Evolutionary conservation across 1,140 invertebrate genomes (phyloP).

Genomic region (Drosophila tristis): DNA sequence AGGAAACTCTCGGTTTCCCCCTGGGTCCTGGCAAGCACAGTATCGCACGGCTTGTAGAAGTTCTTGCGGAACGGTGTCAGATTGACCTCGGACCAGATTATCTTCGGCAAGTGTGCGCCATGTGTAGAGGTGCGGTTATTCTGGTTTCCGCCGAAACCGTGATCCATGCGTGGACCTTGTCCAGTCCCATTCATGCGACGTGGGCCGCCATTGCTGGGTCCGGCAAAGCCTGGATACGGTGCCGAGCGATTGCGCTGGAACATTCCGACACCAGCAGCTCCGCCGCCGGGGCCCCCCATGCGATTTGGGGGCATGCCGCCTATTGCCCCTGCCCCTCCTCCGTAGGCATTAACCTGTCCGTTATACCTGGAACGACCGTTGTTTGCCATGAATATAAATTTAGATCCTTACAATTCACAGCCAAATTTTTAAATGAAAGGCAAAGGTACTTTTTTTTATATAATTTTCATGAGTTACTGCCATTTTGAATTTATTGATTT

Average conservation of each 20-base stretch:
- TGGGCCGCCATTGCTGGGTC: constrained; percentile 20
- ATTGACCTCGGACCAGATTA: constrained; percentile 89
- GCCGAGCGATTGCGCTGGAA: constrained; percentile 74
- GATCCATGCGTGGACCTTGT: constrained; percentile 29
- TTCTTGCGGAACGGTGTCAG: constrained; percentile 96
- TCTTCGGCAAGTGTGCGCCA: constrained; percentile 90
- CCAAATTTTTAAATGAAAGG: constrained; percentile 36
- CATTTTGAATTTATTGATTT: constrained; percentile 82
- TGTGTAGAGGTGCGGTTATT: constrained; percentile 84
- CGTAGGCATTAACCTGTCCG: constrained; percentile 70
- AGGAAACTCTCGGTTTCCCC: constrained; percentile 91
- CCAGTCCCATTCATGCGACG: constrained; percentile 61
- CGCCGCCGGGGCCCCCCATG: constrained; percentile 47
- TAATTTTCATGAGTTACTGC: constrained; percentile 69
- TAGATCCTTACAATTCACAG: constrained; percentile 55
- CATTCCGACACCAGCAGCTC: constrained; percentile 63
- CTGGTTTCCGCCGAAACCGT: constrained; percentile 43
- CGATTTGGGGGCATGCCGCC: constrained; percentile 70
- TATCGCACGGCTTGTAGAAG: constrained; percentile 93
- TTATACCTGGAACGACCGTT: constrained; percentile 70
- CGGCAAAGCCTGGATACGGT: constrained; percentile 59
- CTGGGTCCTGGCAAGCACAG: constrained; percentile 88
- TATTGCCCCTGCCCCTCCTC: constrained; percentile 45
- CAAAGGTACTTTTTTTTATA: constrained; percentile 54
- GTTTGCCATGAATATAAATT: constrained; percentile 63